Evolutionary conservation across 1,140 invertebrate species (phyloP).

Genomic region (Trachymyrmex septentrionalis): DNA sequence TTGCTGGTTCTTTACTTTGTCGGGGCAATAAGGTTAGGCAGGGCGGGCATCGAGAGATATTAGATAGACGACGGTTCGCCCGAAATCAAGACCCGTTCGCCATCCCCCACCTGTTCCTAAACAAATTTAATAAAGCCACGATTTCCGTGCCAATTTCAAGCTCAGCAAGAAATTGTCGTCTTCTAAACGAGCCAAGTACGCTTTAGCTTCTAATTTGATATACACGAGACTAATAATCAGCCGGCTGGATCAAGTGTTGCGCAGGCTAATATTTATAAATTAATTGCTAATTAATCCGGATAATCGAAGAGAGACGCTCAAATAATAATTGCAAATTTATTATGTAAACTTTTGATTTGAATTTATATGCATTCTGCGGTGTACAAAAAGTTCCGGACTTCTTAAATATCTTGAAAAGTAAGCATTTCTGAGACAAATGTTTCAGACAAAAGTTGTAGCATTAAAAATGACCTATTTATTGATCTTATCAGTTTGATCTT

Average conservation of each 20-base stretch:
- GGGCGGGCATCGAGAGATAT: conserved; percentile 82
- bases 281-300: background rate
- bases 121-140: conserved; percentile 86
- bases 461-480: too few relatives aligned
- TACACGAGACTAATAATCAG: conserved; percentile 54
- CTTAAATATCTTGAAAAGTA: too few relatives aligned
- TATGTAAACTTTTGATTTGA: background rate
- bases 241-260: conserved; percentile 24
- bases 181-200: conserved; percentile 44
- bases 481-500: too few relatives aligned
- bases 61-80: conserved; percentile 80
- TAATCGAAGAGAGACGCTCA: background rate
- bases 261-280: conserved; percentile 19
- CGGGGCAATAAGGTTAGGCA: conserved; percentile 84
- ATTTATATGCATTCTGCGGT: background rate
- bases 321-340: background rate
- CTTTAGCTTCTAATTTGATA: conserved; percentile 62
- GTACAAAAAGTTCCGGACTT: too few relatives aligned
- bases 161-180: conserved; percentile 72
- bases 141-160: conserved; percentile 84
- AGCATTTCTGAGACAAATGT: too few relatives aligned
- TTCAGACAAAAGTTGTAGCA: too few relatives aligned
- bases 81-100: conserved; percentile 76
- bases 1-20: conserved; percentile 81
- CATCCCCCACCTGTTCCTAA: conserved; percentile 77